These are phyloP conservation scores for Kryptolebias marmoratus DNA, from an alignment of 2,113 vertebrate genomes.

Conservation along the genomic window DNA sequence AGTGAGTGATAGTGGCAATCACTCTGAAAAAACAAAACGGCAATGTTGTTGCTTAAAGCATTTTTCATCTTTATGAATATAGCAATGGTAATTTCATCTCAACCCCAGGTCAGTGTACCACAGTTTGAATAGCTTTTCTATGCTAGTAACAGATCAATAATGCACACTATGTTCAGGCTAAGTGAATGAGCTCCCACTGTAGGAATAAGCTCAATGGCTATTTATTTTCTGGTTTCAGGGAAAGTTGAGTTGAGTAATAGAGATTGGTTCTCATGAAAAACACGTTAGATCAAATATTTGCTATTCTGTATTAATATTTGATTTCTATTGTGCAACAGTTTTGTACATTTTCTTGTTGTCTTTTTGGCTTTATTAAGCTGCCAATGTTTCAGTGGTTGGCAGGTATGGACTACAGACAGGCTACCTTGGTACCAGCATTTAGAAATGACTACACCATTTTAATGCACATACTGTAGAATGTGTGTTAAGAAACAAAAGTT, in stretches of 20 bases:
- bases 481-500: too few species aligned
- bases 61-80: conserved; percentile 11
- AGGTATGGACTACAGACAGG: too few species aligned
- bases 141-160: background rate
- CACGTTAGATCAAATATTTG: background rate
- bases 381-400: too few species aligned
- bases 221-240: background rate
- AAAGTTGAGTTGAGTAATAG: background rate
- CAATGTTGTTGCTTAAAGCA: background rate
- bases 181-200: background rate
- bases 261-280: background rate
- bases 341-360: too few species aligned
- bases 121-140: conserved; percentile 5
- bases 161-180: background rate
- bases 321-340: too few species aligned
- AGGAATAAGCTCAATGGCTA: background rate
- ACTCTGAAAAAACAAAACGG: conserved; percentile 17
- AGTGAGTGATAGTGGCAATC: conserved; percentile 25
- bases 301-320: too few species aligned
- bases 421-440: too few species aligned
- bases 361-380: too few species aligned
- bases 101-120: background rate
- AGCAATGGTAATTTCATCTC: conserved; percentile 19
- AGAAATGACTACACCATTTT: too few species aligned
- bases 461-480: too few species aligned